Conservation (phyloP, 2,888 invertebrate genomes). For the Tridacna crocea region DNA sequence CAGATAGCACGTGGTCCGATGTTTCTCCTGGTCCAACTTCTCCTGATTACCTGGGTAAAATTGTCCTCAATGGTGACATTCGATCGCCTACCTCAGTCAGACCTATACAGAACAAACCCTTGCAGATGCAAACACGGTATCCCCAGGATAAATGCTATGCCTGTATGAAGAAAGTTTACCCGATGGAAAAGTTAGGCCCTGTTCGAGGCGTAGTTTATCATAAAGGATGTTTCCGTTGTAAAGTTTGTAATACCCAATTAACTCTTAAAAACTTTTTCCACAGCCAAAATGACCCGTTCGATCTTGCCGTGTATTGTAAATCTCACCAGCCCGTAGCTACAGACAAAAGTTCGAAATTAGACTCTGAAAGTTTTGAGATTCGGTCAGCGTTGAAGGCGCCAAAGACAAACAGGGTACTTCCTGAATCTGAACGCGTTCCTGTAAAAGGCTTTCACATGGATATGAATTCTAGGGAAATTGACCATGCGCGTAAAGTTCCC, state of each 20-base stretch:
- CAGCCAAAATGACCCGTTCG: slow-evolving; percentile 70
- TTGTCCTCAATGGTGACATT: slow-evolving; percentile 38
- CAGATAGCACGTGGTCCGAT: slow-evolving; percentile 54
- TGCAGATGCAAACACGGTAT: slow-evolving; percentile 62
- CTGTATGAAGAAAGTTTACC: slow-evolving; percentile 75
- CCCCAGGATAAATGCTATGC: slow-evolving; percentile 70
- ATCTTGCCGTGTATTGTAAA: slow-evolving; percentile 72
- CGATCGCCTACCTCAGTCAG: slow-evolving; percentile 28
- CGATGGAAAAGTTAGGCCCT: slow-evolving; percentile 75
- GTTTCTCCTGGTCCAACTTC: slow-evolving; percentile 47
- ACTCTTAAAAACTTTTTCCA: slow-evolving; percentile 73
- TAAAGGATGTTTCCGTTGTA: slow-evolving; percentile 75
- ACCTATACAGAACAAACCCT: slow-evolving; percentile 59
- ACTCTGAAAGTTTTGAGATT: slow-evolving; percentile 69
- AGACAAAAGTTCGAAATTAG: slow-evolving; percentile 64
- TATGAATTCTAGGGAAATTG: slow-evolving; percentile 59
- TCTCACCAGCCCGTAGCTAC: slow-evolving; percentile 69
- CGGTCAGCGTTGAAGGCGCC: slow-evolving; percentile 70
- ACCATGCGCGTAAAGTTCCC: slow-evolving; percentile 67
- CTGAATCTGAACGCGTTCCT: slow-evolving; percentile 71
- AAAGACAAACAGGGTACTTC: slow-evolving; percentile 63
- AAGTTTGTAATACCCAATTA: slow-evolving; percentile 67
- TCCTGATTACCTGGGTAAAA: slow-evolving; percentile 37
- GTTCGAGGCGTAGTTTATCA: slow-evolving; percentile 74
- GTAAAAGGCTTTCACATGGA: slow-evolving; percentile 64